Percentiles rank a stretch among this genome's conserved stretches.
These are phyloP conservation scores for Enteromius thamalakanensis DNA, from an alignment of 2,797 vertebrate species.

Conservation along the genomic window DNA sequence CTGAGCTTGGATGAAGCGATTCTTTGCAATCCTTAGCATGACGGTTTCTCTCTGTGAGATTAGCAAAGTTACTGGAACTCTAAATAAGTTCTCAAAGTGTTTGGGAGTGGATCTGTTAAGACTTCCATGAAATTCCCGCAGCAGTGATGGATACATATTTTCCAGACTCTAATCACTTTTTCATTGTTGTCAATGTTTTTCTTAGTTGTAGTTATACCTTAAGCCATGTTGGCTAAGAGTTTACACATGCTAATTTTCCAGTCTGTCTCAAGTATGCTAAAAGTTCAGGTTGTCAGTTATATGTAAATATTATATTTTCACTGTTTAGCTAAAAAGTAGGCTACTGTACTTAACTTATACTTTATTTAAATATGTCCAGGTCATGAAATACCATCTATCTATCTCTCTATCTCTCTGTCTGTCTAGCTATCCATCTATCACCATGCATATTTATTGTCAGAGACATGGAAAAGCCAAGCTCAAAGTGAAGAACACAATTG, in stretches of 20 bases:
- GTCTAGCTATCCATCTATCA: background rate
- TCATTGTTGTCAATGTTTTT: background rate
- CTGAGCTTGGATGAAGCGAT: conserved; percentile 1
- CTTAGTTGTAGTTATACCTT: background rate
- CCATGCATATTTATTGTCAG: background rate
- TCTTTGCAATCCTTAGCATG: conserved; percentile 8
- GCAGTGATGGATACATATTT: background rate
- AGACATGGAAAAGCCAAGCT: conserved; percentile 1
- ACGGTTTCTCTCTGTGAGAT: background rate
- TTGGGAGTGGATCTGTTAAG: background rate
- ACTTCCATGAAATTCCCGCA: background rate
- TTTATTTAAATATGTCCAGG: background rate
- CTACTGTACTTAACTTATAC: no score
- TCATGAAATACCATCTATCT: background rate
- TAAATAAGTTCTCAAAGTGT: conserved; percentile 1
- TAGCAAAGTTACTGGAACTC: background rate
- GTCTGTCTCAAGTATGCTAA: background rate
- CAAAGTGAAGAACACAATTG: conserved; percentile 7
- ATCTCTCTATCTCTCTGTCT: background rate
- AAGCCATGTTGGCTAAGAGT: background rate
- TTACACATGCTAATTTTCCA: background rate
- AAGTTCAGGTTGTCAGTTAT: background rate
- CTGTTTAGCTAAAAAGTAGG: background rate
- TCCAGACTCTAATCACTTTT: background rate
- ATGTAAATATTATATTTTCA: background rate